phyloP scores from a whole-genome alignment of 1,140 invertebrate genomes.

The Dysdera silvatica region DNA sequence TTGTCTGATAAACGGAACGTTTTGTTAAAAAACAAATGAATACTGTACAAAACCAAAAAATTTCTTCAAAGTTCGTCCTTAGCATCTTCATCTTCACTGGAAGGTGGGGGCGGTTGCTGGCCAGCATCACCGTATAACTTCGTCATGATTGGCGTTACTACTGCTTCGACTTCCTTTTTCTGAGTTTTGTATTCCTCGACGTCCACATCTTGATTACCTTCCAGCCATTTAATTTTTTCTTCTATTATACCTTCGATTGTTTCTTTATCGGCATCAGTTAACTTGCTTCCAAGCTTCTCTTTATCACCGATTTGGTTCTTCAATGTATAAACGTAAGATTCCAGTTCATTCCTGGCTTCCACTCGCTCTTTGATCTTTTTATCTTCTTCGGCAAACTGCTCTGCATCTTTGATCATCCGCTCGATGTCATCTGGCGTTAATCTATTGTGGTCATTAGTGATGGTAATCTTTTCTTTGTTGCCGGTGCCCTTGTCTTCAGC shows the following conservation, averaged over 20 bases:
- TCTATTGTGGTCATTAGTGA: conserved; percentile 96
- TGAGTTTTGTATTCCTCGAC: conserved; percentile 90
- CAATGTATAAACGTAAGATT: conserved; percentile 94
- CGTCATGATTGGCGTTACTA: conserved; percentile 94
- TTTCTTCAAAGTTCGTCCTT: conserved; percentile 78
- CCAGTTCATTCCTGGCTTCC: conserved; percentile 77
- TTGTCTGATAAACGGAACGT: too few relatives aligned
- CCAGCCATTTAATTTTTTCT: conserved; percentile 96
- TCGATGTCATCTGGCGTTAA: conserved; percentile 96
- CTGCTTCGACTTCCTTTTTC: conserved; percentile 92
- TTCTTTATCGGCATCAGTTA: conserved; percentile 81
- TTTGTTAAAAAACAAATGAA: too few relatives aligned
- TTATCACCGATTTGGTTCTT: conserved; percentile 97
- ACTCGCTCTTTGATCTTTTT: conserved; percentile 95
- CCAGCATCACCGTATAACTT: conserved; percentile 88
- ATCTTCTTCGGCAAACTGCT: conserved; percentile 97
- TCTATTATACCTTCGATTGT: conserved; percentile 93
- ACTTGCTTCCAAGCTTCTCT: conserved; percentile 92
- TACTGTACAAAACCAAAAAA: too few relatives aligned
- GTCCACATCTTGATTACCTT: conserved; percentile 89
- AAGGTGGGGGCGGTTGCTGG: conserved; percentile 54
- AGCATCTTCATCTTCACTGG: conserved; percentile 58
- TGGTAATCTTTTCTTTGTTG: conserved; percentile 96
- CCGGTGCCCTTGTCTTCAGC: conserved; percentile 98
- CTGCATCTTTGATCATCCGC: conserved; percentile 96